A percentile compares a stretch with the other conserved stretches of the same genome.
phyloP scores from a whole-genome alignment of 2,113 vertebrate species.

The Euleptes europaea region DNA sequence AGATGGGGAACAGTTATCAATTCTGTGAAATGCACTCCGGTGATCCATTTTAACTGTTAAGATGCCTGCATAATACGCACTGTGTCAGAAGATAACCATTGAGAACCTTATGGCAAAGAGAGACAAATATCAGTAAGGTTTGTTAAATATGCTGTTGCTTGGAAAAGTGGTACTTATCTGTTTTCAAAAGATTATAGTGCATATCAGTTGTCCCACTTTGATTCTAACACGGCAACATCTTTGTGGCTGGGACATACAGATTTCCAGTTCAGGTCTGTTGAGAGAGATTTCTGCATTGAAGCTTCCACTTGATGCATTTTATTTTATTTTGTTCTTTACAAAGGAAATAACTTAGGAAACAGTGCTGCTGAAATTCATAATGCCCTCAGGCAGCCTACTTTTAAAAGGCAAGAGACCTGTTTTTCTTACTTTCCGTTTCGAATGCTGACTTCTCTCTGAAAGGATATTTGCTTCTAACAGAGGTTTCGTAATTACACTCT shows the following conservation, averaged over 20 bases:
- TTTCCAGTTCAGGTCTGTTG: not conserved
- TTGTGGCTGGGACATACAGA: not conserved
- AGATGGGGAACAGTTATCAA: too few relatives aligned
- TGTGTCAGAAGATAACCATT: too few relatives aligned
- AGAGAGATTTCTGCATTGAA: constrained; percentile 5
- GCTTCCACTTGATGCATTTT: not conserved
- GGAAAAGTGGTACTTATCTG: not conserved
- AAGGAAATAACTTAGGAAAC: constrained; percentile 9
- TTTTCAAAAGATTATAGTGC: not conserved
- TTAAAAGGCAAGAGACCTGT: constrained; percentile 24
- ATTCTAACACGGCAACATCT: not conserved
- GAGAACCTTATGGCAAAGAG: too few relatives aligned
- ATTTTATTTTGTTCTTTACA: constrained; percentile 9
- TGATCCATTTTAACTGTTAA: too few relatives aligned
- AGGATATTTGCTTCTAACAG: constrained; percentile 37
- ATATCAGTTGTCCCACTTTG: not conserved
- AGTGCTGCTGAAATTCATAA: not conserved
- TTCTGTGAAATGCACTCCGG: too few relatives aligned
- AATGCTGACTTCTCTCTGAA: constrained; percentile 15
- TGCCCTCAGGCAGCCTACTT: constrained; percentile 18
- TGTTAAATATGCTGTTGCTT: not conserved
- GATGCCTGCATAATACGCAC: too few relatives aligned
- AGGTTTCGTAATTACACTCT: constrained; percentile 31
- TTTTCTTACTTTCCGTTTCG: constrained; percentile 43
- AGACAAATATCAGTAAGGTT: not conserved